A percentile compares a stretch with the other conserved stretches of the same genome.
Evolutionary conservation across 2,797 vertebrate genomes (phyloP).

Genomic region (Sibirionetta formosa): DNA sequence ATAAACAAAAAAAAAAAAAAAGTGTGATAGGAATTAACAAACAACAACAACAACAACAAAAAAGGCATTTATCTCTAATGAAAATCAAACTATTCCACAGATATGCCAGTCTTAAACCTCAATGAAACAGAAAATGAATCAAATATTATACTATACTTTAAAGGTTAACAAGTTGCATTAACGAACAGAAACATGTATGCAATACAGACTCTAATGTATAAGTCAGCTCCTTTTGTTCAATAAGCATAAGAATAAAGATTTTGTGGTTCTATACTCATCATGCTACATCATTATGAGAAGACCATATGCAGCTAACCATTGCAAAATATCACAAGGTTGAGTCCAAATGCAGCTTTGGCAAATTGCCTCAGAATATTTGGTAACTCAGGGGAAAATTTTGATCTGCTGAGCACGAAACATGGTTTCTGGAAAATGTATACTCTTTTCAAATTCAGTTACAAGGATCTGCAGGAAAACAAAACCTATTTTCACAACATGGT

Average conservation of each 20-base stretch:
- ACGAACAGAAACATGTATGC: background rate
- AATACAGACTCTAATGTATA: background rate
- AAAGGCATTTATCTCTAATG: background rate
- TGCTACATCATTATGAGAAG: background rate
- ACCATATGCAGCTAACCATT: slow-evolving; percentile 89
- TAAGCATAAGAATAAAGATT: background rate
- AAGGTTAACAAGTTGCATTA: background rate
- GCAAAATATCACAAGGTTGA: slow-evolving; percentile 91
- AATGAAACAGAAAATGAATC: background rate
- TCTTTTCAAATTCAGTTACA: slow-evolving; percentile 20
- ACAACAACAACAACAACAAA: background rate
- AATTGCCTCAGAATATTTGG: slow-evolving; percentile 94
- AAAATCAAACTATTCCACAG: background rate
- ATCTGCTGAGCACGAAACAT: slow-evolving; percentile 96
- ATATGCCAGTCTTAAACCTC: background rate
- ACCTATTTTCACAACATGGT: background rate
- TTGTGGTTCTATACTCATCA: rapidly evolving
- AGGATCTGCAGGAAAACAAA: slow-evolving; percentile 2
- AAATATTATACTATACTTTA: background rate
- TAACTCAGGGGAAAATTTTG: slow-evolving; percentile 90
- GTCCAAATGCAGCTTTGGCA: slow-evolving; percentile 96
- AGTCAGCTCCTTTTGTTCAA: background rate
- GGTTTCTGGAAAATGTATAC: slow-evolving; percentile 91
- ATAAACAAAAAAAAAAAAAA: background rate
- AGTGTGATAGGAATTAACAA: background rate